These are phyloP conservation scores for Semicossyphus pulcher DNA, from an alignment of 2,113 vertebrate species.

Conservation along the genomic window DNA sequence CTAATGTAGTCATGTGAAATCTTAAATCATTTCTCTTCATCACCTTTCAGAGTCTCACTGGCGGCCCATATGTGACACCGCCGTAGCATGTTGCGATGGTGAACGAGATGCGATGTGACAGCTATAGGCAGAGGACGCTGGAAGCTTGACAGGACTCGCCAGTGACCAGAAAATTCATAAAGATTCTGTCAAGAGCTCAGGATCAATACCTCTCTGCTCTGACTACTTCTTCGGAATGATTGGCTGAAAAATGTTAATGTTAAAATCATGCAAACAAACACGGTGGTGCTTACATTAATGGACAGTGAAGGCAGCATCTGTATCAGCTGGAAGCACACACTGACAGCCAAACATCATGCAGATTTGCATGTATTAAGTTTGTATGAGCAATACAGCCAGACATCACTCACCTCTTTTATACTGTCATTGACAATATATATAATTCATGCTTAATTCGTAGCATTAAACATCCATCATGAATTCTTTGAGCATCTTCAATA, in stretches of 20 bases:
- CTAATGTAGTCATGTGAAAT: neutral
- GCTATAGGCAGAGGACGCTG: slow-evolving; percentile 29
- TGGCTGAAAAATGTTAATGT: neutral
- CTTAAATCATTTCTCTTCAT: neutral
- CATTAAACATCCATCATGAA: slow-evolving; percentile 34
- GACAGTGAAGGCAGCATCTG: neutral
- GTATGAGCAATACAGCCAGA: neutral
- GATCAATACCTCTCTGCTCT: slow-evolving; percentile 37
- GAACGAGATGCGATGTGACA: slow-evolving; percentile 34
- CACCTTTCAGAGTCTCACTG: neutral
- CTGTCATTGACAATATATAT: slow-evolving; percentile 23
- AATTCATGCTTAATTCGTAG: slow-evolving; percentile 29
- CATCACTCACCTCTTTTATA: slow-evolving; percentile 29
- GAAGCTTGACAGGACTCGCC: slow-evolving; percentile 10
- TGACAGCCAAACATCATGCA: neutral
- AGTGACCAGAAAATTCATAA: slow-evolving; percentile 25
- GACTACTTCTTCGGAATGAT: slow-evolving; percentile 9
- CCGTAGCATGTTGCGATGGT: slow-evolving; percentile 27
- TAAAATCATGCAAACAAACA: slow-evolving; percentile 22
- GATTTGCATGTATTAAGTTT: slow-evolving; percentile 31
- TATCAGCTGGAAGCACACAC: slow-evolving; percentile 2
- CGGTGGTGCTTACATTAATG: neutral
- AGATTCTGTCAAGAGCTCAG: slow-evolving; percentile 6
- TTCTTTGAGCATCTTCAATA: slow-evolving; percentile 37
- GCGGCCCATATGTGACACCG: neutral